Base-by-base conservation (phyloP, 2,113 vertebrate species). In the Mustela nigripes region DNA sequence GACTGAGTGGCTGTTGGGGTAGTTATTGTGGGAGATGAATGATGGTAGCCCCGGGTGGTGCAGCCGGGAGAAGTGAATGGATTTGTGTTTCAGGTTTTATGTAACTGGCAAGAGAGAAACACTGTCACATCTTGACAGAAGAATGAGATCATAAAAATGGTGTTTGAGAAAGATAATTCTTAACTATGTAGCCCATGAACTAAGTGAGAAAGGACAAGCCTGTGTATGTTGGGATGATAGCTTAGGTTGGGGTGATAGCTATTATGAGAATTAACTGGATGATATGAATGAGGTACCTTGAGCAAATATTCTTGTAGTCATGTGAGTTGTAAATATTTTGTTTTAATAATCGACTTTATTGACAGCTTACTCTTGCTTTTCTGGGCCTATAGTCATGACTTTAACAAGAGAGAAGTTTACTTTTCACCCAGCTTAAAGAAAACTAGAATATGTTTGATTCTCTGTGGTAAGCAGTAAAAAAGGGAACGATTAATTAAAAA, bases 121-220 rank as follows among this genome's bases (percentile, higher is more conserved):
- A 42, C 3, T 48, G 11, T 86, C 60, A 50, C 71, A 91, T 73
- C 71, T 73, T 81, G 65, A 36, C 39, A 45, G 8, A 69, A 24
- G 88, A 85, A 73, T 84, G n/a, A 81, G 39, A 86, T 50, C 63
- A 63, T 53, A 83, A 81, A 85, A 53, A 85, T 65, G 58, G 24
- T 86, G 24, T 92, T 94, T 85, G 94, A 85, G 86, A 90, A 94
- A 67, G 36, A 33, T 79, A 63, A 31, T 88, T 90, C 65, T 95
- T 83, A 74, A 26, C 65, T 97, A 11, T 22, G 62, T 76, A 14
- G 84, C 33, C 21, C 19, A 48, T 84, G 84, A n/a, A 28, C 36
- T 48, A 62, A 95, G 48, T 58, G 82, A 86, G 67, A 67, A 74
- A n/a, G 18, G 8, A 19, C 39, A 81, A 63, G 65, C 60, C 58